These are phyloP conservation scores for Chloroceryle amazona DNA, from an alignment of 2,797 vertebrate genomes.

Conservation along the genomic window DNA sequence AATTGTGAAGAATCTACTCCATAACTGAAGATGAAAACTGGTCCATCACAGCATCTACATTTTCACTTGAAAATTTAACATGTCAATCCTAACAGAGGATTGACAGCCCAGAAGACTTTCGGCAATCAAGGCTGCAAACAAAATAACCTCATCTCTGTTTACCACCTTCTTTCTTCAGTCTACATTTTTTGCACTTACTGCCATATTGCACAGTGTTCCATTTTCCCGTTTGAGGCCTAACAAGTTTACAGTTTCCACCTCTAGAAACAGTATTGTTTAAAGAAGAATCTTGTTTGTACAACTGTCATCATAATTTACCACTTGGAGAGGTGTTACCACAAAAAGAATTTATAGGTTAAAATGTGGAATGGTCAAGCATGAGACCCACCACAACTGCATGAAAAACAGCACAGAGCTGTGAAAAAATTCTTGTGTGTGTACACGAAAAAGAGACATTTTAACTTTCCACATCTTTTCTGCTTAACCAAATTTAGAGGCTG, in stretches of 20 bases:
- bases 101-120: not conserved
- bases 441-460: not conserved
- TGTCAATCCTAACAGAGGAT: not conserved
- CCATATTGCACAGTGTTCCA: not conserved
- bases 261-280: not conserved
- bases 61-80: not conserved
- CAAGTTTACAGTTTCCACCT: not conserved
- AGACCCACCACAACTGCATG: not conserved
- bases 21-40: not conserved
- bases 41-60: not conserved
- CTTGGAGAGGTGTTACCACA: not conserved
- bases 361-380: not conserved
- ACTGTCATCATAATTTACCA: not conserved
- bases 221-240: not conserved
- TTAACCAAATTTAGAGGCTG: not conserved
- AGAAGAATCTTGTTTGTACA: not conserved
- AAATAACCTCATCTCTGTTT: not conserved
- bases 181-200: not conserved
- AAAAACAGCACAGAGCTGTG: not conserved
- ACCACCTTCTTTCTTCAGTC: not conserved
- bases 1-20: not conserved
- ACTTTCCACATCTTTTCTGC: not conserved
- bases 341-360: not conserved
- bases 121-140: not conserved
- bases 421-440: not conserved